phyloP scores from a whole-genome alignment of 2,113 vertebrate species.

The Engystomops pustulosus region DNA sequence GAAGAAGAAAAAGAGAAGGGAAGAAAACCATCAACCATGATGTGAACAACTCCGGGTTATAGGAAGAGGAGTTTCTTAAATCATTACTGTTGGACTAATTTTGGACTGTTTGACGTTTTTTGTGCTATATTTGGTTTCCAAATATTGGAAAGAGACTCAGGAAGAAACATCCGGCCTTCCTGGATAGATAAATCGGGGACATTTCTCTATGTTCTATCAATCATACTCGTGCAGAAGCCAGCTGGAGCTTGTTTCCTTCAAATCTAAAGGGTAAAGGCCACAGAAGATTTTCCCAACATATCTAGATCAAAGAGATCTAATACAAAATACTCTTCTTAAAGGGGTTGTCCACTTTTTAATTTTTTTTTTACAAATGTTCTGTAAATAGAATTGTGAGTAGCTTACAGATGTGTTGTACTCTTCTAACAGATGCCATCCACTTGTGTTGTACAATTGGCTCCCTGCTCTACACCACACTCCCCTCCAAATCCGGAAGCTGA shows the following conservation, averaged over 20 bases:
- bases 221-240: neutral
- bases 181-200: neutral
- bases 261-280: neutral
- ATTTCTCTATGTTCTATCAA: neutral
- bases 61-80: slow-evolving; percentile 67
- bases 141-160: neutral
- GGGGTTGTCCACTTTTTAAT: no score
- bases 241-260: neutral
- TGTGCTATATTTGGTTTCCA: neutral
- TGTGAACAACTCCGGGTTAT: slow-evolving; percentile 67
- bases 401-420: no score
- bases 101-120: slow-evolving; percentile 55
- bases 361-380: neutral
- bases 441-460: no score
- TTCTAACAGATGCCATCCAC: no score
- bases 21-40: slow-evolving; percentile 56
- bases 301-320: neutral
- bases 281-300: neutral
- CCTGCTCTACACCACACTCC: no score
- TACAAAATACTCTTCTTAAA: no score
- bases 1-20: neutral
- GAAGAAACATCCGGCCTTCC: neutral
- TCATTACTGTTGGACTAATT: slow-evolving; percentile 71
- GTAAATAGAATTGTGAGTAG: no score
- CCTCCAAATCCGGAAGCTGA: no score